A percentile compares a stretch with the other conserved stretches of the same genome.
Evolutionary conservation across 2,888 invertebrate species (phyloP).

Genomic region (Neocrepidodera transversa): DNA sequence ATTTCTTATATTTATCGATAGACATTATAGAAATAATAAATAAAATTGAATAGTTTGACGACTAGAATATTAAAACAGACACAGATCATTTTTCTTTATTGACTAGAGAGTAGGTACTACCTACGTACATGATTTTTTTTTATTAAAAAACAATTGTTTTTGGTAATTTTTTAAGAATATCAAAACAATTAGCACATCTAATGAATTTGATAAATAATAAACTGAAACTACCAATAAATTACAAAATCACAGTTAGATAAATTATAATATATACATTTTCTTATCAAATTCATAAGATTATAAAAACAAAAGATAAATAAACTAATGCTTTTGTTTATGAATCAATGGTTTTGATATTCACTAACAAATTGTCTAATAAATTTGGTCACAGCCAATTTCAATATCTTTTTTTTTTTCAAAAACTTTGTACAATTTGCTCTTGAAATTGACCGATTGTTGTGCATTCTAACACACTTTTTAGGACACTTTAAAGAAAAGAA

Average conservation of each 20-base stretch:
- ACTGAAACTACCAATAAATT: not conserved
- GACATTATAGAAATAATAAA: slow-evolving; percentile 43
- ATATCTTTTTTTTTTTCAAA: slow-evolving; percentile 32
- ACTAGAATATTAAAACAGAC: slow-evolving; percentile 60
- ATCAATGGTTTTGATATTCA: slow-evolving; percentile 2
- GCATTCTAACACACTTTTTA: slow-evolving; percentile 49
- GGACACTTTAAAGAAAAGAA: slow-evolving; percentile 35
- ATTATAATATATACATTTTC: not conserved
- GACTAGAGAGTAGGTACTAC: slow-evolving; percentile 54
- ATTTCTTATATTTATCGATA: slow-evolving; percentile 29
- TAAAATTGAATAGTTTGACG: slow-evolving; percentile 57
- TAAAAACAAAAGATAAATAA: too few species aligned
- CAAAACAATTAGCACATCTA: not conserved
- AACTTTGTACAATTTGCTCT: slow-evolving; percentile 37
- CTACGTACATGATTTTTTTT: slow-evolving; percentile 49
- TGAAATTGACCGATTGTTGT: slow-evolving; percentile 52
- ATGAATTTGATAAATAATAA: not conserved
- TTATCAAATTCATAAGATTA: not conserved
- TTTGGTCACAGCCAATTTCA: slow-evolving; percentile 49
- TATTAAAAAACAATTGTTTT: slow-evolving; percentile 8
- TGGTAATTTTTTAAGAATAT: slow-evolving; percentile 10
- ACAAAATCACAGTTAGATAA: slow-evolving; percentile 10
- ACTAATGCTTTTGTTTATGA: not conserved
- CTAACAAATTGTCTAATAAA: not conserved
- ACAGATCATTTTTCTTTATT: slow-evolving; percentile 54